phyloP scores from a whole-genome alignment of 2,113 vertebrate species.

The Cyanocitta stelleri region DNA sequence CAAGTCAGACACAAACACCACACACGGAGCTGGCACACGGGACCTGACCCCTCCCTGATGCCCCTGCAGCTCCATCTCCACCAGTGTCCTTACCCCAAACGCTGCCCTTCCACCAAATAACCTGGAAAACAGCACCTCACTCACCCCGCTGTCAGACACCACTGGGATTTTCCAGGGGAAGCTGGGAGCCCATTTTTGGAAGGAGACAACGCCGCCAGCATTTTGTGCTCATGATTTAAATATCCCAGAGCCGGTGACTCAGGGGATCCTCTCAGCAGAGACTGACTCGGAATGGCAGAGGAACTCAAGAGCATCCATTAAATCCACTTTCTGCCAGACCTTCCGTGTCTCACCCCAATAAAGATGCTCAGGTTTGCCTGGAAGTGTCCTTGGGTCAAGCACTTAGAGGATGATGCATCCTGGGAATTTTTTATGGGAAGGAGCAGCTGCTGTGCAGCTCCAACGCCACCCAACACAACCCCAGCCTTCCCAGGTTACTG shows the following conservation, averaged over 20 bases:
- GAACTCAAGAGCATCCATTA: not conserved
- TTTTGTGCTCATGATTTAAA: not conserved
- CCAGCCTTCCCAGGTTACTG: not conserved
- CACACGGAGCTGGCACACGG: fast-evolving
- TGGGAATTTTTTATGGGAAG: not conserved
- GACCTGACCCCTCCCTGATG: not conserved
- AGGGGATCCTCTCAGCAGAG: not conserved
- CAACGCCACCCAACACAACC: not conserved
- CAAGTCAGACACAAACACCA: not conserved
- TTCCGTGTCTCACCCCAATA: not conserved
- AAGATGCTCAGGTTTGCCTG: not conserved
- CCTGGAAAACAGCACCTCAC: fast-evolving
- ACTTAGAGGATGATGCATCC: not conserved
- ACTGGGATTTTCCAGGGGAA: fast-evolving
- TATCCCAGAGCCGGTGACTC: not conserved
- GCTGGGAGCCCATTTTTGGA: not conserved
- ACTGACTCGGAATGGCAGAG: not conserved
- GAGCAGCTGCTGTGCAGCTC: not conserved
- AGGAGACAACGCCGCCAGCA: fast-evolving
- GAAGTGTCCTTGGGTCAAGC: not conserved
- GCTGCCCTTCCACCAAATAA: not conserved
- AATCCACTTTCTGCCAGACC: not conserved
- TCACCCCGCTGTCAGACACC: not conserved
- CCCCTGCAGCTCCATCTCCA: not conserved
- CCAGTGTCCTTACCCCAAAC: not conserved